Evolutionary conservation across 2,113 vertebrate genomes (phyloP).

Genomic region (Gobius niger): DNA sequence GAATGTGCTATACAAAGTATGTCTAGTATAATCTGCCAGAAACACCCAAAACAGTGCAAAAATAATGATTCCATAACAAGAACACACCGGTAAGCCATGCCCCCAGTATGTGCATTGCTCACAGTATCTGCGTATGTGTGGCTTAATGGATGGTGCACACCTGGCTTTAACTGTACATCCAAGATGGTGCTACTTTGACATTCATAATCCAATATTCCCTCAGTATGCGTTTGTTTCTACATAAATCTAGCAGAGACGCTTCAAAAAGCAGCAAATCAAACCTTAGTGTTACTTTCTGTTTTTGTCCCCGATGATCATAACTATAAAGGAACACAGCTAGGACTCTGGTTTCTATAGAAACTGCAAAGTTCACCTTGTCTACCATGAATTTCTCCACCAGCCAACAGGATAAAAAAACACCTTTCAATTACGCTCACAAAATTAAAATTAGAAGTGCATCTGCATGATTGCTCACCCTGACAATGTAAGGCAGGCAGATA

Average conservation of each 20-base stretch:
- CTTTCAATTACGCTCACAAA: constrained; percentile 42
- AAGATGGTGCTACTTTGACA: not conserved
- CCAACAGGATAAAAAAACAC: constrained; percentile 10
- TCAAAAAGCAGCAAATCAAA: constrained; percentile 30
- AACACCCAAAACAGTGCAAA: too few species aligned
- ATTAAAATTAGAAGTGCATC: constrained; percentile 6
- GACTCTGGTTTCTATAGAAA: constrained; percentile 53
- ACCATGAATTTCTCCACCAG: constrained; percentile 16
- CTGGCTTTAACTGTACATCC: not conserved
- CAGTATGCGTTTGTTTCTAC: not conserved
- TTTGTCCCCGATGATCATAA: constrained; percentile 34
- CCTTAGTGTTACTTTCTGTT: constrained; percentile 25
- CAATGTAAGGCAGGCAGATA: not conserved
- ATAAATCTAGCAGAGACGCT: constrained; percentile 11
- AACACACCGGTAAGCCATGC: too few species aligned
- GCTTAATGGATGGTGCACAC: too few species aligned
- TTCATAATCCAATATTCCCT: constrained; percentile 9
- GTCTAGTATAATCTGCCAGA: too few species aligned
- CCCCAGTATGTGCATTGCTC: too few species aligned
- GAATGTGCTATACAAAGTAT: too few species aligned
- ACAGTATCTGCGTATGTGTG: too few species aligned
- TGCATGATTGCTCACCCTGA: constrained; percentile 3
- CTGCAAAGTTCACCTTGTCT: constrained; percentile 36
- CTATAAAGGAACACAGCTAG: constrained; percentile 40
- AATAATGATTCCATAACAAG: too few species aligned